Evolutionary conservation across 2,113 vertebrate genomes (phyloP), one percentile per base, ranked within the genome.

Genomic region (Ardeotis arabs): DNA sequence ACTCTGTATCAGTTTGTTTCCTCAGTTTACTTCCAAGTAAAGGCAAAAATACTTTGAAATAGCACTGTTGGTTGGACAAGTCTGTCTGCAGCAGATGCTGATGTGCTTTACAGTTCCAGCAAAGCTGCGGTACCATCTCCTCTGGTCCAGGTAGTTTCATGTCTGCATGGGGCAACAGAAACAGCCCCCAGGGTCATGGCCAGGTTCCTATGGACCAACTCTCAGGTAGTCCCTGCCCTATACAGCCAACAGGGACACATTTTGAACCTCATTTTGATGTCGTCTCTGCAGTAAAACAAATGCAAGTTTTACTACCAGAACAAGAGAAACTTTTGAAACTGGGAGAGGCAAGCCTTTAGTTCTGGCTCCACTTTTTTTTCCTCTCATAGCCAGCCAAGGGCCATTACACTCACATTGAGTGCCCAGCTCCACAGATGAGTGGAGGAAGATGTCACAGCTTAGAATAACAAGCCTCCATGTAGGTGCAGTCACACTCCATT

Each of bases 401-500:
- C 41, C 81, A 20, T 29, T 33, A 49, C 6, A 14, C 39, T 79
- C 47, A 25, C 20, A 85, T 10, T 3, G 9, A 79, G 10, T 35
- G 21, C 56, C 35, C 10, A 3, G 5, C 72, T 53, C 59, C 23
- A 47, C 80, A 92, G 58, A 80, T 55, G 31, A 78, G 41, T 9
- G 4, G 59, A 84, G 14, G 68, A 95, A 85, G 74, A 91, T 49
- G 69, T 12, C 90, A 74, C 52, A 77, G 70, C 77, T 87, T 21
- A 85, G 62, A 87, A 90, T 59, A 87, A 87, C 5, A 62, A 92
- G n/a, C 62, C 70, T 35, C 86, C 77, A 63, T 28, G 74, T 3
- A 89, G 50, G 14, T 83, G 63, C 81, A 83, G 93, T 94, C 89
- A 89, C 52, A 74, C 80, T 80, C 78, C 73, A 79, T 84, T 93